Conservation (phyloP, 2,113 vertebrate genomes). For the Lethenteron reissneri region DNA sequence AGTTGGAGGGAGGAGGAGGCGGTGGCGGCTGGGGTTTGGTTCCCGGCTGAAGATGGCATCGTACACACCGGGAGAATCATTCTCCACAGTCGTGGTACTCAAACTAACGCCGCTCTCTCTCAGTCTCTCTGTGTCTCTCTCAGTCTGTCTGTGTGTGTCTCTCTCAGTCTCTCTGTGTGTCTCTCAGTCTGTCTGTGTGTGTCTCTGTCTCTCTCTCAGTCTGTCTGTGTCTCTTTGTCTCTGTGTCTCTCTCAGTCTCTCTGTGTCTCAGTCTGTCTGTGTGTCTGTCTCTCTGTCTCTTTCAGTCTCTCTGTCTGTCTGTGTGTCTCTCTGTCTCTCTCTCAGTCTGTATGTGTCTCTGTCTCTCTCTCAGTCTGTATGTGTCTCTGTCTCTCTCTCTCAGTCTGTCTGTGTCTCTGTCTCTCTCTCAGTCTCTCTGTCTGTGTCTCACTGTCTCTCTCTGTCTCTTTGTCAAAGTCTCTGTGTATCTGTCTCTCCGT, state of each 20-base stretch:
- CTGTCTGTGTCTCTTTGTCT: not conserved
- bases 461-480: not conserved
- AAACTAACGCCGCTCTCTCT: not conserved
- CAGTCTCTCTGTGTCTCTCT: not conserved
- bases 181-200: not conserved
- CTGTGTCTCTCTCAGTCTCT: not conserved
- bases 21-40: no score
- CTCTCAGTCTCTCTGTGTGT: not conserved
- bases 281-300: not conserved
- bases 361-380: not conserved
- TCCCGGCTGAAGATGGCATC: no score
- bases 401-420: not conserved
- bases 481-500: not conserved
- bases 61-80: no score
- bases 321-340: not conserved
- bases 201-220: not conserved
- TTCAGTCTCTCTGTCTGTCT: not conserved
- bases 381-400: not conserved
- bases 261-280: not conserved
- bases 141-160: not conserved
- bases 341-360: not conserved
- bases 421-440: not conserved
- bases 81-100: no score
- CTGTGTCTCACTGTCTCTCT: not conserved
- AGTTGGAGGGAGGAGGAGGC: no score